Conservation (phyloP, 2,113 vertebrate genomes). For the Dendropsophus ebraccatus region DNA sequence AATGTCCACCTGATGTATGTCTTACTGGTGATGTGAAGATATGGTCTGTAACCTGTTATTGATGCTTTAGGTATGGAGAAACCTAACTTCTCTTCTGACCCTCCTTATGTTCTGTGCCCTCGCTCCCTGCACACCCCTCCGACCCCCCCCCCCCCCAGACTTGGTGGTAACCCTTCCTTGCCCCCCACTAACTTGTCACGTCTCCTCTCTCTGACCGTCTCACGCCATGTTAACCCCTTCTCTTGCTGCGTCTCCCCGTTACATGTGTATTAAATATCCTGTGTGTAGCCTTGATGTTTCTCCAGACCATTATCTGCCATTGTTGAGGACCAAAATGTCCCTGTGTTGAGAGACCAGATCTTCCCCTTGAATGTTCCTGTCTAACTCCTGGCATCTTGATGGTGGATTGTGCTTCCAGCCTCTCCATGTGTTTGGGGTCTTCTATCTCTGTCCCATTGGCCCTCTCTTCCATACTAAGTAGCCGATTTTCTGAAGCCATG, state of each 20-base stretch:
- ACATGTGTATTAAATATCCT: background rate
- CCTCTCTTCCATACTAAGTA: no score
- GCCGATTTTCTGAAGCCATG: no score
- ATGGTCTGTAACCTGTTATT: background rate
- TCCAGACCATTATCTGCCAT: constrained; percentile 63
- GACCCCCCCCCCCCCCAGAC: no score
- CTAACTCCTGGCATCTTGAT: constrained; percentile 71
- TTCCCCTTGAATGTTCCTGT: background rate
- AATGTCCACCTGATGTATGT: background rate
- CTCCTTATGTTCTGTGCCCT: constrained; percentile 59
- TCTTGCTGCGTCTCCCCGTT: background rate
- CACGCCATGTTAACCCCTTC: fast-evolving
- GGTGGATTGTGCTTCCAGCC: constrained; percentile 69
- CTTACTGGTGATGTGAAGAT: background rate
- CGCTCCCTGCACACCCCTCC: constrained; percentile 48
- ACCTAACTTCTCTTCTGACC: background rate
- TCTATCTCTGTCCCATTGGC: background rate
- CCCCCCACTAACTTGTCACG: background rate
- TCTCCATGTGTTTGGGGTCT: constrained; percentile 37
- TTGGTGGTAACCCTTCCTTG: background rate
- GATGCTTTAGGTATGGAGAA: background rate
- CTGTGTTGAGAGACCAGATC: background rate
- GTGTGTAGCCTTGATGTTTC: constrained; percentile 30
- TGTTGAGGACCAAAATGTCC: background rate
- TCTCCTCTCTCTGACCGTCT: no score